These are phyloP conservation scores for Aphaenogaster rudis DNA, from an alignment of 1,140 invertebrate genomes.

Conservation along the genomic window DNA sequence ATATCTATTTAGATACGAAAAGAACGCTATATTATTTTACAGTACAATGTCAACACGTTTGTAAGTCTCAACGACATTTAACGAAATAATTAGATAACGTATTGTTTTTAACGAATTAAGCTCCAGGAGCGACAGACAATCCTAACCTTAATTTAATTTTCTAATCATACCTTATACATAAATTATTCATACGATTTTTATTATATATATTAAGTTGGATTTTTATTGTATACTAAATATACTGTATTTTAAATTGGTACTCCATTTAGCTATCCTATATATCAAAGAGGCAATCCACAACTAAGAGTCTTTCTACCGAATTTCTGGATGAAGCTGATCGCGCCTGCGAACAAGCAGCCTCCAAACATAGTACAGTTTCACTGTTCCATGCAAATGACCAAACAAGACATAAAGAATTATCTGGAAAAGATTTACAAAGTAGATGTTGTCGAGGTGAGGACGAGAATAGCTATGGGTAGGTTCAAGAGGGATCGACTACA, in stretches of 20 bases:
- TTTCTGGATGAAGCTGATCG: constrained; percentile 97
- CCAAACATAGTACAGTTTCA: constrained; percentile 94
- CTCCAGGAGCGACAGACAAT: neutral
- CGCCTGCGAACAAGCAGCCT: constrained; percentile 89
- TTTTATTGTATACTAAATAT: too few species aligned
- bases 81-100: neutral
- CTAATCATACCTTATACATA: neutral
- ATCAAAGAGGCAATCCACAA: constrained; percentile 96
- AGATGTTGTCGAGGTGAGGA: constrained; percentile 91
- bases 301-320: constrained; percentile 96
- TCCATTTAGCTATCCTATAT: constrained; percentile 92
- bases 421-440: constrained; percentile 98
- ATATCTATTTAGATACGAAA: neutral
- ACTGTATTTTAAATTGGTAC: constrained; percentile 6
- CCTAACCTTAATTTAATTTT: constrained; percentile 20
- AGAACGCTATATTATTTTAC: neutral
- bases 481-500: constrained; percentile 85
- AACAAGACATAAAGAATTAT: constrained; percentile 96
- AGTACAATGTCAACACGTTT: constrained; percentile 50
- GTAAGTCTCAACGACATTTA: constrained; percentile 2
- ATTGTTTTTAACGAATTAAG: neutral
- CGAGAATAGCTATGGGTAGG: constrained; percentile 90
- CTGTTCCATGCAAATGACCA: constrained; percentile 95
- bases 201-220: neutral
- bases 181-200: neutral